Percentiles rank a stretch among this genome's conserved stretches.
phyloP scores from a whole-genome alignment of 23 tunicate genomes.

The Phallusia fumigata region DNA sequence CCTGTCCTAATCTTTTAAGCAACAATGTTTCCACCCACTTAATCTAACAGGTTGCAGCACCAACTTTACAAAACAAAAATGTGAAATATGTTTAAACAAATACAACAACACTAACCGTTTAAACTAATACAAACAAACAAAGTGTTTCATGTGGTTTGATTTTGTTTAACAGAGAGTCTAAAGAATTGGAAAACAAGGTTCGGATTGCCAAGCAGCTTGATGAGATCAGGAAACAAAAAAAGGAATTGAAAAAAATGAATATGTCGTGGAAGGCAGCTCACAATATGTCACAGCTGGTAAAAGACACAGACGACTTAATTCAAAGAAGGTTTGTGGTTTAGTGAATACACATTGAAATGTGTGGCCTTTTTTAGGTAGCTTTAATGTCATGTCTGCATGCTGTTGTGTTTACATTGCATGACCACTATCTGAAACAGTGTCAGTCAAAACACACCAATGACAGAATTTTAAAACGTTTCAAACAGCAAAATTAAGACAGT shows the following conservation, averaged over 20 bases:
- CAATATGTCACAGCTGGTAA: conserved; percentile 34
- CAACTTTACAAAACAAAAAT: neutral
- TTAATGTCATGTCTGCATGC: too few species aligned
- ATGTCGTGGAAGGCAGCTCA: conserved; percentile 36
- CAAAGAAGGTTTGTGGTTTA: conserved; percentile 13
- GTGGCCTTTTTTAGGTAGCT: too few species aligned
- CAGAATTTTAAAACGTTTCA: too few species aligned
- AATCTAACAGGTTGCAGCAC: too few species aligned
- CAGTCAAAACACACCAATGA: too few species aligned
- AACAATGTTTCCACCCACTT: too few species aligned
- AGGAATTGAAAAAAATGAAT: conserved; percentile 30
- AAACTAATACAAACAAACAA: too few species aligned
- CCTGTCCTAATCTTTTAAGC: too few species aligned
- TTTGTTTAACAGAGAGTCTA: conserved; percentile 32
- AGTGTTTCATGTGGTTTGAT: neutral
- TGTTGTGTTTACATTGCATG: too few species aligned
- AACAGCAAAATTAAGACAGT: too few species aligned
- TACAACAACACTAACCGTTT: neutral
- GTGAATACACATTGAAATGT: too few species aligned
- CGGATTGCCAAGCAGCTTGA: conserved; percentile 54
- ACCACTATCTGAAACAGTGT: too few species aligned
- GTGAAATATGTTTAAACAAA: neutral
- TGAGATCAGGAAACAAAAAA: conserved; percentile 48
- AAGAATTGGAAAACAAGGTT: conserved; percentile 48
- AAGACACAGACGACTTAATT: conserved; percentile 37